A percentile compares a stretch with the other conserved stretches of the same genome.
phyloP scores from a whole-genome alignment of 2,113 vertebrate species.

The Anoplopoma fimbria region DNA sequence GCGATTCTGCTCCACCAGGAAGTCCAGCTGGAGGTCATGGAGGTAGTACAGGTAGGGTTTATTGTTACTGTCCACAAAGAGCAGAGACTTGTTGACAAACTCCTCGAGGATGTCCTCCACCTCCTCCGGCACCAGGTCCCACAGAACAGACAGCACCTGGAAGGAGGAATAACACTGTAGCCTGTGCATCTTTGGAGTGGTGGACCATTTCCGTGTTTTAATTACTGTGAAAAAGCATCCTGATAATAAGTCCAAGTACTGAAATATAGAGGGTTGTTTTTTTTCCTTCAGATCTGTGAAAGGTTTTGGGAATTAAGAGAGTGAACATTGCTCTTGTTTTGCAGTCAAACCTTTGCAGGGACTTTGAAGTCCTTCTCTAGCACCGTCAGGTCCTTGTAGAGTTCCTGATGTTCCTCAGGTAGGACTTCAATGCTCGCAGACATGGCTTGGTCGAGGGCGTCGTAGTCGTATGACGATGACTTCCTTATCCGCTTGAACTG shows the following conservation, averaged over 20 bases:
- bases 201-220: neutral
- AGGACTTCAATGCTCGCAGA: slow-evolving; percentile 95
- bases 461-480: slow-evolving; percentile 96
- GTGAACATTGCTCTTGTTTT: neutral
- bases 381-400: slow-evolving; percentile 93
- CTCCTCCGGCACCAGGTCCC: slow-evolving; percentile 94
- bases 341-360: slow-evolving; percentile 89
- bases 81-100: slow-evolving; percentile 96
- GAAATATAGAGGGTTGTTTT: no score
- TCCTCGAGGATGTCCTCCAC: slow-evolving; percentile 95
- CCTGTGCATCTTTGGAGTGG: neutral
- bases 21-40: slow-evolving; percentile 97
- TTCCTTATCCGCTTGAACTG: slow-evolving; percentile 96
- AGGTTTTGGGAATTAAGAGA: neutral
- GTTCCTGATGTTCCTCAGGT: slow-evolving; percentile 85
- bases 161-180: neutral
- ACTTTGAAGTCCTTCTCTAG: slow-evolving; percentile 94
- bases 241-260: neutral
- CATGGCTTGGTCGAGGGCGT: slow-evolving; percentile 98
- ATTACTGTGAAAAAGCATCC: neutral
- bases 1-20: slow-evolving; percentile 92
- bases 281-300: no score
- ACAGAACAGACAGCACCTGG: slow-evolving; percentile 93
- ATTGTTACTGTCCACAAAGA: slow-evolving; percentile 92
- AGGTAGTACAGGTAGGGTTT: slow-evolving; percentile 93